phyloP scores from a whole-genome alignment of 2,797 vertebrate genomes.

The Serranus cabrilla region DNA sequence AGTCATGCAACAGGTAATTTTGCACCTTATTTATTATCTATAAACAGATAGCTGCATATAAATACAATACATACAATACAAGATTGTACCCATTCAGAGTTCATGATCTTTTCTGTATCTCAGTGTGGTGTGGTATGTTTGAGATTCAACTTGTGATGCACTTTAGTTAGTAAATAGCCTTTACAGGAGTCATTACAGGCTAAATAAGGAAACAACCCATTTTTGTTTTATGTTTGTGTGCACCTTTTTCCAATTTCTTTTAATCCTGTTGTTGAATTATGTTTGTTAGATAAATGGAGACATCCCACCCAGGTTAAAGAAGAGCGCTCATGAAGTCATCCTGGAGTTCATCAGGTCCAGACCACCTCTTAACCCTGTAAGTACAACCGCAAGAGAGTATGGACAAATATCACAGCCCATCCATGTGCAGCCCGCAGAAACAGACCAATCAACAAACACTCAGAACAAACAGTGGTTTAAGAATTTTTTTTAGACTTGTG shows the following conservation, averaged over 20 bases:
- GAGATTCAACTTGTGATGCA: background rate
- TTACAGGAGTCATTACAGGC: background rate
- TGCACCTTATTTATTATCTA: no score
- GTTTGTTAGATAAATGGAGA: constrained; percentile 90
- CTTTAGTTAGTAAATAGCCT: background rate
- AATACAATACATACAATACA: no score
- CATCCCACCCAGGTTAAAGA: constrained; percentile 94
- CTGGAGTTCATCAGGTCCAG: constrained; percentile 97
- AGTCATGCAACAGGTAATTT: no score
- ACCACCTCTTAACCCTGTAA: constrained; percentile 96
- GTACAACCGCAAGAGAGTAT: constrained; percentile 26
- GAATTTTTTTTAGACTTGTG: background rate
- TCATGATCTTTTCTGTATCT: no score
- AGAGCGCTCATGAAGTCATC: constrained; percentile 97
- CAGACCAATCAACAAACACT: background rate
- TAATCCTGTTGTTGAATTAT: background rate
- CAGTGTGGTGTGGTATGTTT: background rate
- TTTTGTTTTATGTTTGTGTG: background rate
- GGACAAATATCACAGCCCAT: background rate
- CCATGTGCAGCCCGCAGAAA: background rate
- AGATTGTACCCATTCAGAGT: no score
- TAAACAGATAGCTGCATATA: no score
- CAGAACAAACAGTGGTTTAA: background rate
- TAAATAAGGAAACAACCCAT: background rate
- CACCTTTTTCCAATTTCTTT: background rate